Evolutionary conservation across 92 coral and sea anemone genomes (phyloP).

Genomic region (Montipora capitata): DNA sequence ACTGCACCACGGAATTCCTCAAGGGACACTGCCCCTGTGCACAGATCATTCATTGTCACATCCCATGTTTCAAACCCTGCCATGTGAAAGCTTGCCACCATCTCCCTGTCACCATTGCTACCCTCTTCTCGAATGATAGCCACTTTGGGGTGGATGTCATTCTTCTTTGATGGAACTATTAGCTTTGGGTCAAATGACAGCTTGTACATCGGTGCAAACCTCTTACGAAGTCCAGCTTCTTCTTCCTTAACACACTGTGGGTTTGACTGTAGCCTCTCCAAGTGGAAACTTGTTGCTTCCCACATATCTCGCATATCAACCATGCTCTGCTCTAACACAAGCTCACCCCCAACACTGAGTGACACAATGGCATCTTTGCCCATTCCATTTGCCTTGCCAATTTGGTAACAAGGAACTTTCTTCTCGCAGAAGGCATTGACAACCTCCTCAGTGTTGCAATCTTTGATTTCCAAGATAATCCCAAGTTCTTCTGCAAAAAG

Average conservation of each 20-base stretch:
- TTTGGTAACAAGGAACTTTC: constrained; percentile 75
- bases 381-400: constrained; percentile 81
- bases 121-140: constrained; percentile 99
- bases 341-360: constrained; percentile 77
- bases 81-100: constrained; percentile 95
- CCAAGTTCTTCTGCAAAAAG: constrained; percentile 98
- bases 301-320: constrained; percentile 91
- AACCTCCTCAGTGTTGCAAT: constrained; percentile 78
- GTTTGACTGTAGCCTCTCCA: constrained; percentile 92
- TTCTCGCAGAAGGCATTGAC: constrained; percentile 68
- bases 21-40: constrained; percentile 82
- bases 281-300: constrained; percentile 99
- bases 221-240: constrained; percentile 80
- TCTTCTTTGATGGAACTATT: constrained; percentile 34
- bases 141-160: constrained; percentile 72
- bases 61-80: constrained; percentile 99
- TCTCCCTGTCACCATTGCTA: constrained; percentile 99
- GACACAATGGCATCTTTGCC: constrained; percentile 85
- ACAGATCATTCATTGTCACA: constrained; percentile 93
- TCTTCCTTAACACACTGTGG: constrained; percentile 94
- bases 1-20: constrained; percentile 95
- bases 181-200: constrained; percentile 82
- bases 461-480: constrained; percentile 86
- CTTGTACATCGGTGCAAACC: constrained; percentile 87
- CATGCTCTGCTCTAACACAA: constrained; percentile 93